Base-by-base conservation (phyloP, 2,888 invertebrate genomes). In the Podotricha telesiphe region DNA sequence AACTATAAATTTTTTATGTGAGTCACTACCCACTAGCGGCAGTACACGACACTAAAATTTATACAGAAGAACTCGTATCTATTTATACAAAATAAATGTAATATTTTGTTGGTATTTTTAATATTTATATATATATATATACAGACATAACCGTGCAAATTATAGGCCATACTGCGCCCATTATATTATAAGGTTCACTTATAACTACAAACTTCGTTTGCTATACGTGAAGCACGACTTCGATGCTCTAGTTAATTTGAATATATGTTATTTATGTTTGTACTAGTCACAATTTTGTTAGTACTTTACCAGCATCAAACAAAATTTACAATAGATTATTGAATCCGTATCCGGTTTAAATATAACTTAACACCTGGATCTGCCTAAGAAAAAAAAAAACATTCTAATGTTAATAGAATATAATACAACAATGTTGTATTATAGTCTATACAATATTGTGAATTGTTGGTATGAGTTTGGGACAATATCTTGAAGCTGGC, bases 151-250 rank as follows among this genome's bases (percentile, higher is more conserved):
- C 55, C 55, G 55, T 55, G 55, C 55, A 55, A 55, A 34, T 20
- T 19, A 50, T 19, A 20, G 34, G 13, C 17, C 19, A 22, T 42
- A 42, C 37, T n/a, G 50, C 62, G 37, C 37, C 20, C 22, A 59
- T 42, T 42, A 42, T 59, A 59, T 5, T 42, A 59, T 42, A 59
- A 59, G 42, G 55, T 37, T 55, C 55, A 55, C 34, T 42, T 42
- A 58, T 58, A 58, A 20, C 59, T 45, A 59, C n/a, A 45, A 59
- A 42, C 45, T 45, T 34, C 22, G 45, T 6, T 45, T 45, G 45
- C 22, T 59, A 22, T 28, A 59, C 22, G 84, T 81, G 77, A 74
- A 83, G 85, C 88, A 88, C 88, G 86, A 87, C 75, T 75, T 77
- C 78, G 76, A 79, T 80, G 82, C 82, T 74, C 68, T 70, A 73